Evolutionary conservation across 2,888 invertebrate genomes (phyloP).

Genomic region (Corbicula japonica): DNA sequence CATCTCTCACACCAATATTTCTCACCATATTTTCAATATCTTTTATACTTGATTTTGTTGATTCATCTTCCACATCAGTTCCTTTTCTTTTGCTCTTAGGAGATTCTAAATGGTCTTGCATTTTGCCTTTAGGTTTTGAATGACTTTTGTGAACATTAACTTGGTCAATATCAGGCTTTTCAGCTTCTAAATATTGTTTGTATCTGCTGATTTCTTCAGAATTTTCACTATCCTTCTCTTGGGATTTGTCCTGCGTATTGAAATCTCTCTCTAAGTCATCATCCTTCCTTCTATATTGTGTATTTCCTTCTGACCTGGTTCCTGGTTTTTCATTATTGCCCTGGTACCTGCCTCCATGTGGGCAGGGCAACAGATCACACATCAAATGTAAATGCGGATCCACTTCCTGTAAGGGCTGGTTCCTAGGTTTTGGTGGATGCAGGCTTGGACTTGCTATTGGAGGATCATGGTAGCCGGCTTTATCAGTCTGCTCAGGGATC

Average conservation of each 20-base stretch:
- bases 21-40: conserved; percentile 33
- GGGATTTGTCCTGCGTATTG: no score
- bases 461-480: conserved; percentile 18
- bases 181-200: conserved; percentile 75
- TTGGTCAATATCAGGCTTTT: conserved; percentile 73
- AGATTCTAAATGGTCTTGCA: no score
- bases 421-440: conserved; percentile 34
- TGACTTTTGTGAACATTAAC: no score
- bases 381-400: conserved; percentile 78
- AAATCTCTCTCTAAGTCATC: background rate
- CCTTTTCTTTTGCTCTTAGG: background rate
- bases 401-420: conserved; percentile 40
- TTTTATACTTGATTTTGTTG: conserved; percentile 9
- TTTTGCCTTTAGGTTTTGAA: no score
- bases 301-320: conserved; percentile 11
- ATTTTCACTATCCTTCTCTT: no score
- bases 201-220: conserved; percentile 40
- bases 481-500: background rate
- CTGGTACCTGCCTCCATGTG: conserved; percentile 56
- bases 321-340: background rate
- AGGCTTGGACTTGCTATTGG: conserved; percentile 73
- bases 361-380: conserved; percentile 78
- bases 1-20: conserved; percentile 19
- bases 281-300: background rate
- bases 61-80: background rate